Percentiles rank a stretch among this genome's conserved stretches.
Evolutionary conservation across 2,888 invertebrate species (phyloP).

Genomic region (Scaptomyza tumidula): DNA sequence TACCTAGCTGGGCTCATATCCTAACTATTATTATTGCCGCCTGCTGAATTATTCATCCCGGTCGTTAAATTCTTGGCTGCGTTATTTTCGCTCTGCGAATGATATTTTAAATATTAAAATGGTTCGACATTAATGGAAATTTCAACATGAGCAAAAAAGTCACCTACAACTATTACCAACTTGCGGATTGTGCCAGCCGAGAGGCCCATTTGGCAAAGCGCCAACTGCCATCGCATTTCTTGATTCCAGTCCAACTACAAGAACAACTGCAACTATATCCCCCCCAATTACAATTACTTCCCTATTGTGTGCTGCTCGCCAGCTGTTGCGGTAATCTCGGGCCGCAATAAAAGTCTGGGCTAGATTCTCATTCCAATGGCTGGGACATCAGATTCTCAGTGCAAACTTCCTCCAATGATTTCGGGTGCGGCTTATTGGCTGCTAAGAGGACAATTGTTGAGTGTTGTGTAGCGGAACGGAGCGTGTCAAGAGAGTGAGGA

Average conservation of each 20-base stretch:
- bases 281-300: slow-evolving; percentile 50
- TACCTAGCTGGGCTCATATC: slow-evolving; percentile 21
- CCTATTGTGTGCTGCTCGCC: slow-evolving; percentile 39
- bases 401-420: slow-evolving; percentile 36
- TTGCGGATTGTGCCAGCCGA: slow-evolving; percentile 23
- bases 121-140: slow-evolving; percentile 41
- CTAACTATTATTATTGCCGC: slow-evolving; percentile 66
- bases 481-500: background rate
- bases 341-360: slow-evolving; percentile 45
- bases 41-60: slow-evolving; percentile 62
- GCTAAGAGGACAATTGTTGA: slow-evolving; percentile 57
- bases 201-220: slow-evolving; percentile 42
- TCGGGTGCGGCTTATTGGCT: slow-evolving; percentile 55
- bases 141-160: slow-evolving; percentile 6
- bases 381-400: slow-evolving; percentile 20
- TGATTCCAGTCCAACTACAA: slow-evolving; percentile 30
- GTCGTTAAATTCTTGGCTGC: slow-evolving; percentile 32
- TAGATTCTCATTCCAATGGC: slow-evolving; percentile 22
- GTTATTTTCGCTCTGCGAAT: slow-evolving; percentile 50
- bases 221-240: slow-evolving; percentile 36
- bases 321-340: slow-evolving; percentile 44
- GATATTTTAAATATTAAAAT: slow-evolving; percentile 69
- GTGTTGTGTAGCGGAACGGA: background rate
- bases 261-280: slow-evolving; percentile 46
- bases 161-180: slow-evolving; percentile 17